Percentiles rank a stretch among this genome's conserved stretches.
Conservation (phyloP, 2,797 vertebrate genomes). For the Diceros bicornis region DNA sequence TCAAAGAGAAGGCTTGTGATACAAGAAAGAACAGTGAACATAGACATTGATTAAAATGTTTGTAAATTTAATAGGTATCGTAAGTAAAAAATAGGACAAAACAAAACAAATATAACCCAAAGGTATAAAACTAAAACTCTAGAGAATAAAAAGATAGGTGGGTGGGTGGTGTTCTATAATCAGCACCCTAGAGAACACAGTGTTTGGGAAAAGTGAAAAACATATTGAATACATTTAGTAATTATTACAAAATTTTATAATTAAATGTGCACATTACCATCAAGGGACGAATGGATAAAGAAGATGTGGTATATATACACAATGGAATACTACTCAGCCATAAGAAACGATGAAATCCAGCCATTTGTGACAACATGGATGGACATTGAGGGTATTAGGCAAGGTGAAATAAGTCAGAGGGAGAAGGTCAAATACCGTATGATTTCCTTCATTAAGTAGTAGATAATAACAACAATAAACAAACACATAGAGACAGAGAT, state of each 20-base stretch:
- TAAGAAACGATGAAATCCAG: no score
- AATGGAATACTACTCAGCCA: no score
- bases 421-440: no score
- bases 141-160: background rate
- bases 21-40: background rate
- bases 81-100: background rate
- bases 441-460: no score
- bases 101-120: background rate
- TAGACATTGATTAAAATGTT: background rate
- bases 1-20: background rate
- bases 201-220: background rate
- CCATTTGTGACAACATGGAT: no score
- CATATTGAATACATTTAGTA: background rate
- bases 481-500: no score
- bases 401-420: no score
- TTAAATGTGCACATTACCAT: background rate
- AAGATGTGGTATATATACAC: no score
- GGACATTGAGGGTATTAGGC: no score
- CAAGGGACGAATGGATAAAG: no score
- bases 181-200: background rate
- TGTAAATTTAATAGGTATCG: background rate
- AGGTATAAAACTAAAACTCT: background rate
- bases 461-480: no score
- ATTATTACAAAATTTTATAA: background rate
- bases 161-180: background rate